Percentiles rank a stretch among this genome's conserved stretches.
Conservation (phyloP, 1,140 invertebrate genomes). For the Bombus waltoni region DNA sequence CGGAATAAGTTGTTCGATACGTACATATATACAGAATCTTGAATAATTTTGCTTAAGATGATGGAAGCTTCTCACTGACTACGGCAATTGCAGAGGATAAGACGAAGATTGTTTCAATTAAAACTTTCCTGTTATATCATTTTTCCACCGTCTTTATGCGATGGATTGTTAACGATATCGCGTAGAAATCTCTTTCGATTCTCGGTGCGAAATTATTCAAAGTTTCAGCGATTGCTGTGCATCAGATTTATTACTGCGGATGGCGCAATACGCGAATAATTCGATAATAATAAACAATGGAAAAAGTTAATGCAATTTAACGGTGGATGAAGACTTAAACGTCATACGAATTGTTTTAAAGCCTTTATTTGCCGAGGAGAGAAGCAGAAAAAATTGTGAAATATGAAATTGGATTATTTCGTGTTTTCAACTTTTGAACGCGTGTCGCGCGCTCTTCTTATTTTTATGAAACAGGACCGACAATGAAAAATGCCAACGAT, state of each 20-base stretch:
- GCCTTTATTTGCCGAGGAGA: not conserved
- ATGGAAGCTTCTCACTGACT: too few species aligned
- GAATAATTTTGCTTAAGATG: not conserved
- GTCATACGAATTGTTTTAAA: not conserved
- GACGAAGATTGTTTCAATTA: too few species aligned
- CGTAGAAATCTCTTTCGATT: too few species aligned
- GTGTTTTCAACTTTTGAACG: not conserved
- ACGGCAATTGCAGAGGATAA: too few species aligned
- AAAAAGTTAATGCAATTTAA: not conserved
- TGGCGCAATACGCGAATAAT: not conserved
- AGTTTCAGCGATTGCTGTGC: not conserved
- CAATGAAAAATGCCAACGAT: constrained; percentile 15
- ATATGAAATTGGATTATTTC: not conserved
- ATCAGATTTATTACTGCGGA: not conserved
- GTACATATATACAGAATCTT: not conserved
- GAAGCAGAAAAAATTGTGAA: not conserved
- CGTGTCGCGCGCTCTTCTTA: not conserved
- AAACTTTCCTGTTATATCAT: too few species aligned
- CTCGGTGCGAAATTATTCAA: not conserved
- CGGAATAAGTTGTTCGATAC: not conserved
- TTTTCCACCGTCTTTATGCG: too few species aligned
- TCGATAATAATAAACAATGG: not conserved
- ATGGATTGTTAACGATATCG: too few species aligned
- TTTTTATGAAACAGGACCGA: constrained; percentile 6
- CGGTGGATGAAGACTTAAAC: not conserved